Evolutionary conservation across 30 jellyfish, hydroid and myxozoan genomes (phyloP), one percentile per base, ranked within the genome.

Genomic region (Mastigias papua): DNA sequence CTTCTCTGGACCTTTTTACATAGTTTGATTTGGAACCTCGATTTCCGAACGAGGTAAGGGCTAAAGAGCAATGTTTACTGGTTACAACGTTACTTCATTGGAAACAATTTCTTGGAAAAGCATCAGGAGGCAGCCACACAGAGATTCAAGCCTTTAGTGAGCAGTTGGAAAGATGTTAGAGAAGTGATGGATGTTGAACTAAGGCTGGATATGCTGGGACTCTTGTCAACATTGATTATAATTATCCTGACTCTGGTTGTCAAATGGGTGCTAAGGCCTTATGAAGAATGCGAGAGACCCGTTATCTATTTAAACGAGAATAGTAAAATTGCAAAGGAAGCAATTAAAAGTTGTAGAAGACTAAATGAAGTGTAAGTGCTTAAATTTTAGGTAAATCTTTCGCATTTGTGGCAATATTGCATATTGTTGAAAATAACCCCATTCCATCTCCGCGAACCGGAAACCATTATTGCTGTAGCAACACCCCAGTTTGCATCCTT

Each of bases 231-330:
- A n/a, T 22, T 70, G 26, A 0, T 85, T 60, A 62, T 64, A 28
- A 28, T 85, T 33, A 34, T 85, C 22, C 20, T 72, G 33, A 72
- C 94, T 35, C 54, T 85, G 7, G 51, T 61, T 27, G 62, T 62
- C 78, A 85, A 77, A 54, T 42, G 63, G 67, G 54, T 85, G 21
- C 66, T 85, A 11, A 85, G 65, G 48, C 81, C 78, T 19, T 58
- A 70, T 1, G 94, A 85, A 35, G 83, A 85, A 34, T 72, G 66
- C 78, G 88, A 72, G 74, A 85, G 48, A 76, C 88, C 94, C 1
- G 46, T 13, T 11, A 48, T 85, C 6, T 79, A 60, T 27, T 30
- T 48, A 22, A 29, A 58, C 37, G 66, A 85, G 62, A 62, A 65
- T 2, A 86, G 94, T 28, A 73, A 85, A 58, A 29, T 75, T 11